Conservation (phyloP, 2,888 invertebrate genomes). For the Sicus ferrugineus region DNA sequence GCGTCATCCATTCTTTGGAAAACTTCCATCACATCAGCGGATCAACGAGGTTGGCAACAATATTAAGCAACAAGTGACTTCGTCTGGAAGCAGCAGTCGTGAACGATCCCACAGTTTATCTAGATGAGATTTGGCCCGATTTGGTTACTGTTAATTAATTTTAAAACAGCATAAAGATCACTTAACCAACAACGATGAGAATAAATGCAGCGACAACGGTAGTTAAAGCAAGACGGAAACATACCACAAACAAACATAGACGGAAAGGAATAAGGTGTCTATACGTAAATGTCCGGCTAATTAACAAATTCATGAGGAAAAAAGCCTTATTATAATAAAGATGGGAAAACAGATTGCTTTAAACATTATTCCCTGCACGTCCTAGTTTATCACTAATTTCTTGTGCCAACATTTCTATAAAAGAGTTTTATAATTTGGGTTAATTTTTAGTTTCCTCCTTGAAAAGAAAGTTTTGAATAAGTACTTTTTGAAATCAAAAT, state of each 20-base stretch:
- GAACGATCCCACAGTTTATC: conserved; percentile 70
- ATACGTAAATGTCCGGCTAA: no score
- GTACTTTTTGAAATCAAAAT: no score
- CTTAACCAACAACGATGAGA: conserved; percentile 31
- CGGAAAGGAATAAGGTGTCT: no score
- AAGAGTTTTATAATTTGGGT: no score
- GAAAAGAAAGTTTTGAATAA: no score
- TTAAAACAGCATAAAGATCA: conserved; percentile 41
- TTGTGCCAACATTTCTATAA: no score
- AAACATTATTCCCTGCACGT: no score
- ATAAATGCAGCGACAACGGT: conserved; percentile 6
- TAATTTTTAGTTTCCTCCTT: no score
- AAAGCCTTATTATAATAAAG: no score
- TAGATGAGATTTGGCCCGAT: conserved; percentile 66
- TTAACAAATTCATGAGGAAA: no score
- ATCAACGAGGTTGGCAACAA: conserved; percentile 67
- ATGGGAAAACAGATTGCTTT: no score
- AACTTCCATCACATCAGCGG: conserved; percentile 80
- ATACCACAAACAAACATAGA: neutral
- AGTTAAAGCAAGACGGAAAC: neutral
- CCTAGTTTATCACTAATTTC: no score
- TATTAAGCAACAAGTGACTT: conserved; percentile 52
- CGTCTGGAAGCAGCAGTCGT: conserved; percentile 66
- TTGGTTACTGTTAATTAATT: conserved; percentile 65
- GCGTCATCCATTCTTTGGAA: conserved; percentile 91